These are phyloP conservation scores for Catostylus mosaicus DNA, from an alignment of 30 jellyfish, hydroid and myxozoan species.

Conservation along the genomic window DNA sequence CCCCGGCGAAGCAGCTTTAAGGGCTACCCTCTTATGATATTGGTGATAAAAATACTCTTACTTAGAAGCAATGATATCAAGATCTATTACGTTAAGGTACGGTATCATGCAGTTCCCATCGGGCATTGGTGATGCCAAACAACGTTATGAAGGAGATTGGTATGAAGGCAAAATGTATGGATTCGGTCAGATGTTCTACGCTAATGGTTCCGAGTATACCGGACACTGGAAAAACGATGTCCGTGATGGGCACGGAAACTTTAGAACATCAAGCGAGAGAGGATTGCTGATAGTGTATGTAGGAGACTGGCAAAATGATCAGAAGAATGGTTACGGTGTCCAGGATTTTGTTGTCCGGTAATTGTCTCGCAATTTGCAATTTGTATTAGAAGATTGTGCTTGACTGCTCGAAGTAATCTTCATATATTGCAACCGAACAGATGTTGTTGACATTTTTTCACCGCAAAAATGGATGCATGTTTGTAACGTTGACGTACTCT, in stretches of 20 bases:
- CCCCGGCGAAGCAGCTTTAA: background rate
- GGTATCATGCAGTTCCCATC: constrained; percentile 85
- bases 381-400: background rate
- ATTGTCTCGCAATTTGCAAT: background rate
- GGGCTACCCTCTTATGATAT: background rate
- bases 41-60: background rate
- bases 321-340: constrained; percentile 94
- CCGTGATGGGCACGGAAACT: constrained; percentile 91
- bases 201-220: constrained; percentile 69
- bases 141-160: constrained; percentile 94
- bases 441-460: no score
- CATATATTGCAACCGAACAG: no score
- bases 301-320: constrained; percentile 93
- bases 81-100: constrained; percentile 33
- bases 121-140: constrained; percentile 37
- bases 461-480: no score
- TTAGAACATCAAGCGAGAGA: constrained; percentile 50
- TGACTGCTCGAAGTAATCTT: no score
- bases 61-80: background rate
- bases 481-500: no score
- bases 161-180: constrained; percentile 92
- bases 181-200: constrained; percentile 89
- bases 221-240: constrained; percentile 80
- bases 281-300: constrained; percentile 78
- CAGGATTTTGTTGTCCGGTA: constrained; percentile 86